Evolutionary conservation across 1,140 invertebrate genomes (phyloP), one percentile per base, ranked within the genome.

Genomic region (Cyclargus thomasi): DNA sequence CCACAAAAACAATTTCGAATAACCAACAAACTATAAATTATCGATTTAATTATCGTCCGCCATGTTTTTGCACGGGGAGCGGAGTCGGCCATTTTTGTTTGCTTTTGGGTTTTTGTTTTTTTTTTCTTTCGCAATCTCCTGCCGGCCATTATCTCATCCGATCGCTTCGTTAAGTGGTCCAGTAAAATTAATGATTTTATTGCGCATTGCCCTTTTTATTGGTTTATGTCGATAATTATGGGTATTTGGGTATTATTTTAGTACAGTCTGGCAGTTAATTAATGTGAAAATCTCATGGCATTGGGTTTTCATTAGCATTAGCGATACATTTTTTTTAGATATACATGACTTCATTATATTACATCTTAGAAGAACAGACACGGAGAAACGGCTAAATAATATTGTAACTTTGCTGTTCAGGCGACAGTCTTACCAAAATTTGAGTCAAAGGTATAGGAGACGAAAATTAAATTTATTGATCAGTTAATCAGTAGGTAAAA

Each of bases 121-220:
- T 86, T 90, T 90, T 88, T 82, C 82, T n/a, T n/a, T n/a, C n/a
- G 82, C 81, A 86, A 86, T 85, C 83, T 81, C 73, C 70, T 65
- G 72, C 68, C 73, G 69, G 74, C 80, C 81, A 85, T 88, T 88
- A 88, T 88, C 84, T 78, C 70, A 75, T 74, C 82, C 86, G 88
- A 88, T 88, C 84, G 76, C 29, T 59, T 84, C 83, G 79, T 82
- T 85, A 82, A 82, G 76, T 76, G 74, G 74, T 74, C 74, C 75
- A 78, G 80, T 82, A 80, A 74, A 83, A 77, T 81, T 82, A 77
- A 74, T 69, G 64, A 63, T 72, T 73, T 75, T 81, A 76, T 79
- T 65, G 70, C 66, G 70, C 70, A 84, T 81, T 80, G 80, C 79
- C 80, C 76, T 69, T 72, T 73, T 74, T 78, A 68, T 75, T 76